A percentile compares a stretch with the other conserved stretches of the same genome.
Conservation (phyloP, 2,113 vertebrate genomes). For the Lathamus discolor region DNA sequence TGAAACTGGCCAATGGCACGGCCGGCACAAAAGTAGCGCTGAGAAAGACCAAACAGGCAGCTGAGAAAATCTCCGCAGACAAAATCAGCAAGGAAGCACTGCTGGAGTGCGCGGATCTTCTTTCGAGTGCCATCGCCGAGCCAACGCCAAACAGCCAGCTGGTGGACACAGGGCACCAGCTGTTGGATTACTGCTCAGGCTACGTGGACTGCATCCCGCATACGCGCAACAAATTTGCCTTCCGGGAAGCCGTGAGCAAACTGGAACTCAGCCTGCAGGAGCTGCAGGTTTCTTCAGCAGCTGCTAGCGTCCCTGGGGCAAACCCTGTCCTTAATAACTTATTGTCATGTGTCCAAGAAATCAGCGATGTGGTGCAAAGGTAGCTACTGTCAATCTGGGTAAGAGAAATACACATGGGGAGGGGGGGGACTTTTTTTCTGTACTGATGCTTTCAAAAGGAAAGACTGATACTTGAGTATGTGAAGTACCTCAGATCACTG, state of each 20-base stretch:
- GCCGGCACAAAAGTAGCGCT: slow-evolving; percentile 85
- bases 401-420: slow-evolving; percentile 17
- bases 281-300: slow-evolving; percentile 90
- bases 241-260: slow-evolving; percentile 95
- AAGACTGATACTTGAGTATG: slow-evolving; percentile 81
- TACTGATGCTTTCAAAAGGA: slow-evolving; percentile 73
- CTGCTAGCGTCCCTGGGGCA: slow-evolving; percentile 76
- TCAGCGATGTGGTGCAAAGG: slow-evolving; percentile 98
- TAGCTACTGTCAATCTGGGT: slow-evolving; percentile 79
- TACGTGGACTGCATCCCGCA: slow-evolving; percentile 98
- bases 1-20: slow-evolving; percentile 90
- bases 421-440: slow-evolving; percentile 62
- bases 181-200: slow-evolving; percentile 96
- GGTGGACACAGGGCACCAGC: slow-evolving; percentile 94
- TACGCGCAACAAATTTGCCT: slow-evolving; percentile 97
- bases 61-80: slow-evolving; percentile 86
- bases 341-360: slow-evolving; percentile 94
- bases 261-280: slow-evolving; percentile 97
- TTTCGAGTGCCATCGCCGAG: slow-evolving; percentile 88
- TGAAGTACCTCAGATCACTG: slow-evolving; percentile 85
- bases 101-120: slow-evolving; percentile 89
- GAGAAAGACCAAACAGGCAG: slow-evolving; percentile 87
- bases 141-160: slow-evolving; percentile 91
- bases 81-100: slow-evolving; percentile 92
- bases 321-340: slow-evolving; percentile 93